Percentiles rank a stretch among this genome's conserved stretches.
These are phyloP conservation scores for Phalanger gymnotis DNA, from an alignment of 2,797 vertebrate species.

Conservation along the genomic window DNA sequence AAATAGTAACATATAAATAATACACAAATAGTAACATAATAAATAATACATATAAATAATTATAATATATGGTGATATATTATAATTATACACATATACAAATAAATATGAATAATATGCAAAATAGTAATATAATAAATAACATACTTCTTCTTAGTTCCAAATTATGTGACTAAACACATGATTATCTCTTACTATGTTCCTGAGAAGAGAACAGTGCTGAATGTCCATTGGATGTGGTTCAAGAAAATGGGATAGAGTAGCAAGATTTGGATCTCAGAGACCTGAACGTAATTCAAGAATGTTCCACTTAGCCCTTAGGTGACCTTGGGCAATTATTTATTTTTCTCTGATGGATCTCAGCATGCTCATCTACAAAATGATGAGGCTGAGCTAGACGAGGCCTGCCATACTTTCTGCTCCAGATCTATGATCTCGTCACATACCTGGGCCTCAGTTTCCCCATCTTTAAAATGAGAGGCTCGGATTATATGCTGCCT, in stretches of 20 bases:
- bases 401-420: neutral
- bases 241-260: neutral
- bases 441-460: neutral
- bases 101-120: too few relatives aligned
- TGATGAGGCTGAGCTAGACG: neutral
- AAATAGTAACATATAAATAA: constrained; percentile 8
- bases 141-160: constrained; percentile 21
- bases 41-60: too few relatives aligned
- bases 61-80: too few relatives aligned
- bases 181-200: neutral
- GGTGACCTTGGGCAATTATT: neutral
- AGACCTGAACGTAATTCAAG: neutral
- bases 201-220: neutral
- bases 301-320: neutral
- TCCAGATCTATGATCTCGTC: neutral
- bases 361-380: neutral
- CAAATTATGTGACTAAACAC: constrained; percentile 7
- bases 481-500: neutral
- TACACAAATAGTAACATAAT: too few relatives aligned
- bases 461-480: neutral
- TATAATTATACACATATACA: too few relatives aligned
- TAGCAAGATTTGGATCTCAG: neutral
- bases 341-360: neutral
- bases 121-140: too few relatives aligned
- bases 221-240: neutral